A percentile compares a stretch with the other conserved stretches of the same genome.
Evolutionary conservation across 2,113 vertebrate species (phyloP).

Genomic region (Myotis yumanensis): DNA sequence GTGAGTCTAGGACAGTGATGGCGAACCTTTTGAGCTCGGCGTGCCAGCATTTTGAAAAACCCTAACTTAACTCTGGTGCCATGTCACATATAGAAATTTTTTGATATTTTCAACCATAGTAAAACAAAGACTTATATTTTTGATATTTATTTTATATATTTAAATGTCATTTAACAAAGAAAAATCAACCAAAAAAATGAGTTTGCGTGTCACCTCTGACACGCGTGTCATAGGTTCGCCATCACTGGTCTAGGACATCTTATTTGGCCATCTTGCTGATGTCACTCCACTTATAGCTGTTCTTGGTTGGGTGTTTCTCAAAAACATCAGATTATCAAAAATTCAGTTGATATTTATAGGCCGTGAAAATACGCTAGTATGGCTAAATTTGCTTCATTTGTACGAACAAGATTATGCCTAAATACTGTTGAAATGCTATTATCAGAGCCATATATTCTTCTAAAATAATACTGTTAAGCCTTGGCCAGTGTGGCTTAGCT

Average conservation of each 20-base stretch:
- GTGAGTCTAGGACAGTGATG: not conserved
- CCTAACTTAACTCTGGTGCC: too few species aligned
- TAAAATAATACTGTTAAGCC: not conserved
- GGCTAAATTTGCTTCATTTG: not conserved
- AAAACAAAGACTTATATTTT: too few species aligned
- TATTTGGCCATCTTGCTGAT: not conserved
- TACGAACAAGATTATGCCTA: not conserved
- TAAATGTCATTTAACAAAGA: too few species aligned
- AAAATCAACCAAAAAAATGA: too few species aligned
- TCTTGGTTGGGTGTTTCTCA: not conserved
- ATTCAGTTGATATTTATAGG: not conserved
- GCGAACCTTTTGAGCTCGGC: too few species aligned
- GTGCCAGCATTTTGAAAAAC: too few species aligned
- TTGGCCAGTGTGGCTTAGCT: too few species aligned
- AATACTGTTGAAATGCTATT: not conserved
- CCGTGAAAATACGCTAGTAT: not conserved
- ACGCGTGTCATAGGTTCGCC: too few species aligned
- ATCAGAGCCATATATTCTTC: not conserved
- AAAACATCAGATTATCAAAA: not conserved
- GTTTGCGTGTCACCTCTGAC: too few species aligned
- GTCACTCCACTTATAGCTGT: not conserved
- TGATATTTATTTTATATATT: too few species aligned
- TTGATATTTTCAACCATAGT: too few species aligned
- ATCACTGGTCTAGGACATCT: not conserved
- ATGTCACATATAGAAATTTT: too few species aligned